Evolutionary conservation across 30 jellyfish, hydroid and myxozoan species (phyloP).

Genomic region (Morbakka virulenta): DNA sequence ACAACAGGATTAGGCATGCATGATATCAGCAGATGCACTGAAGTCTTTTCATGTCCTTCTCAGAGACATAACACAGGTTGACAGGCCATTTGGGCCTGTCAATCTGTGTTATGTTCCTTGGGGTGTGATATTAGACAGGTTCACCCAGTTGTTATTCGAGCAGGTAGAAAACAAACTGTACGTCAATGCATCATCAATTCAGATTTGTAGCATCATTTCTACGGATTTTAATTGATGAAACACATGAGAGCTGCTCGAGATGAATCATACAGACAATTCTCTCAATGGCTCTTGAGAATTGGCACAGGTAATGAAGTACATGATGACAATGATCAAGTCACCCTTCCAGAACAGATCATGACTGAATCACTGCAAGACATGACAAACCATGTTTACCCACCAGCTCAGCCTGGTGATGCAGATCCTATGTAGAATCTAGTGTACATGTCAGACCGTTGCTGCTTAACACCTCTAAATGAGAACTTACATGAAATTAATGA

Average conservation of each 20-base stretch:
- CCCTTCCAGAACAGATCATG: constrained; percentile 14
- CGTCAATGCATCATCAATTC: constrained; percentile 18
- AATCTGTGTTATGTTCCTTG: background rate
- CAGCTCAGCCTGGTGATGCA: too few relatives aligned
- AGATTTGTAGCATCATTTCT: constrained; percentile 36
- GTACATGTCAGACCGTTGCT: constrained; percentile 36
- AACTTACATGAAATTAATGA: constrained; percentile 11
- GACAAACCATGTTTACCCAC: too few relatives aligned
- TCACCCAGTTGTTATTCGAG: constrained; percentile 43
- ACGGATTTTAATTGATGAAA: constrained; percentile 7
- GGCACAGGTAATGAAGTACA: constrained; percentile 32
- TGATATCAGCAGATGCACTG: constrained; percentile 32
- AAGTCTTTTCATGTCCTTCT: constrained; percentile 28
- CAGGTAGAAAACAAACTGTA: constrained; percentile 40
- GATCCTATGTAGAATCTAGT: too few relatives aligned
- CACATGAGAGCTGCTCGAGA: constrained; percentile 47
- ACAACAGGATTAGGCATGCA: constrained; percentile 41
- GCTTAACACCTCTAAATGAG: constrained; percentile 34
- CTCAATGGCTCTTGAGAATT: constrained; percentile 42
- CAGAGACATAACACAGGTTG: constrained; percentile 13
- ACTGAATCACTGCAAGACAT: background rate
- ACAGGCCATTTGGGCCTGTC: background rate
- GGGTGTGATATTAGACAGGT: constrained; percentile 49
- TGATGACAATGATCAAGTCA: constrained; percentile 20
- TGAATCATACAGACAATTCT: constrained; percentile 7